Evolutionary conservation across 2,888 invertebrate species (phyloP).

Genomic region (Hirtodrosophila histrioides): DNA sequence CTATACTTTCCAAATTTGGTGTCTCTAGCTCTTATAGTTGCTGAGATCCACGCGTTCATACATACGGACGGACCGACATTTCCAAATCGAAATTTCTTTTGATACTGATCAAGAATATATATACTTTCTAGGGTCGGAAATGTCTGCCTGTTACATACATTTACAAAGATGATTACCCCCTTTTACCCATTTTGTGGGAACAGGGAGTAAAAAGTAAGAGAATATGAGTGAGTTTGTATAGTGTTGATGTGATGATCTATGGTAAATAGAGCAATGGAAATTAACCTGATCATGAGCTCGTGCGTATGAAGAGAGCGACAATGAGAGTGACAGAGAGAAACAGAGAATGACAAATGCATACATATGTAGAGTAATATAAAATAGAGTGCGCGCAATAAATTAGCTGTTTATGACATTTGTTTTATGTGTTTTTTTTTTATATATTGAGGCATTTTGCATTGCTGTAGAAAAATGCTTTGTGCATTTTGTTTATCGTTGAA

Average conservation of each 20-base stretch:
- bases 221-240: neutral
- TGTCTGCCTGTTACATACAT: too few relatives aligned
- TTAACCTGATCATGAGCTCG: conserved; percentile 16
- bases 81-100: too few relatives aligned
- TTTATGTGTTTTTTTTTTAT: neutral
- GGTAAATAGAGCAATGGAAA: conserved; percentile 7
- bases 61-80: too few relatives aligned
- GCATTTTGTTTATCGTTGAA: conserved; percentile 39
- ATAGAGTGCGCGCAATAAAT: conserved; percentile 24
- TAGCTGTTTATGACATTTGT: conserved; percentile 14
- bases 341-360: conserved; percentile 9
- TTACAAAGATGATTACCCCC: too few relatives aligned
- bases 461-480: conserved; percentile 23
- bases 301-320: conserved; percentile 11
- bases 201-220: neutral
- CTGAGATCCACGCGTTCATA: too few relatives aligned
- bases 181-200: too few relatives aligned
- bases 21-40: too few relatives aligned
- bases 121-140: too few relatives aligned
- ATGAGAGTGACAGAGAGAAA: conserved; percentile 14
- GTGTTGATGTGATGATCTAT: too few relatives aligned
- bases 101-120: too few relatives aligned
- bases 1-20: too few relatives aligned
- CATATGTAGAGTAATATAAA: conserved; percentile 12
- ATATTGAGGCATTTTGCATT: conserved; percentile 20